Base-by-base conservation (phyloP, 2,113 vertebrate genomes). In the Nanger granti region DNA sequence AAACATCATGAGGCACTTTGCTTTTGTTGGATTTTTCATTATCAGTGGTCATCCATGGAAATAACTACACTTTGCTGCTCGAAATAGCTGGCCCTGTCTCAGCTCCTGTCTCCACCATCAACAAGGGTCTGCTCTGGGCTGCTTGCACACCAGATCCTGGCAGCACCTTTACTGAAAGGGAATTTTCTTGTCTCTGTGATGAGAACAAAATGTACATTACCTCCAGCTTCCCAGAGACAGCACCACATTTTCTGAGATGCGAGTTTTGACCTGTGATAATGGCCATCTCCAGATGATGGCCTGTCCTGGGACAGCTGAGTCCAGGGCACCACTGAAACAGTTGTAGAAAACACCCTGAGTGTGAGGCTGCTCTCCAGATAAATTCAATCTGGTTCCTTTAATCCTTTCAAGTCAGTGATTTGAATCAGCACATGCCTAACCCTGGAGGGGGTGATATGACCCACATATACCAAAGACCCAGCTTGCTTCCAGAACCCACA, bases 191-290 rank as follows among this genome's bases (percentile, higher is more conserved):
- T 91, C 80, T 8, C 55, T 59, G 52, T 87, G 85, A 96, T 93
- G 93, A 93, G 84, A 95, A 49, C 52, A 85, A 87, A 95, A 52
- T 59, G 59, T 13, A 13, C 3, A 22, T 93, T 59, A 47, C 18
- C 92, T 95, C n/a, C 69, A 73, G 80, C 87, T 80, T 96, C 89
- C 0, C 14, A 94, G 83, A 94, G 89, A 94, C 5, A 93, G 83
- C 28, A 41, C 44, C 31, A 6, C 49, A 37, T 90, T 95, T 95
- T 66, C 87, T 60, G 69, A 97, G 86, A 41, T 3, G 0, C 26
- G 85, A 90, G 62, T 88, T 95, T 91, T 96, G 97, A 96, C 95
- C 97, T 76, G 52, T 57, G 62, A 15, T 92, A 47, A 96, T 84
- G 79, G 55, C 84, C 9, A 4, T 52, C 11, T 44, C 91, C 84